Evolutionary conservation across 1,140 invertebrate genomes (phyloP).

Genomic region (Cheumatopsyche charites): DNA sequence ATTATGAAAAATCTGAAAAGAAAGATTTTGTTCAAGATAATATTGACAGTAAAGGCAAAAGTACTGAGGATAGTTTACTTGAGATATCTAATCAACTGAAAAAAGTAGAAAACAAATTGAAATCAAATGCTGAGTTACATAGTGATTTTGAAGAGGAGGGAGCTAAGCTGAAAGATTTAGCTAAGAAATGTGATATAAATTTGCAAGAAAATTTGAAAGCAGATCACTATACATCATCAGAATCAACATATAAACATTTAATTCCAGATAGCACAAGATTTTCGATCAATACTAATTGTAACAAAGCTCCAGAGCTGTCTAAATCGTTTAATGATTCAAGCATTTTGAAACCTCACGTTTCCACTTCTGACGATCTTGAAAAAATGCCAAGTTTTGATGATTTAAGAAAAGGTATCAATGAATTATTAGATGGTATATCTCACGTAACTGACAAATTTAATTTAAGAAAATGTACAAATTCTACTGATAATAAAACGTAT

Average conservation of each 20-base stretch:
- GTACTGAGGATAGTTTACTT: constrained; percentile 60
- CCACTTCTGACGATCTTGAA: constrained; percentile 54
- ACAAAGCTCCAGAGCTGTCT: background rate
- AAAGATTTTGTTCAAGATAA: background rate
- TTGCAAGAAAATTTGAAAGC: constrained; percentile 33
- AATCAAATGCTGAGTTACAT: constrained; percentile 58
- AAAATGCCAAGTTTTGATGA: constrained; percentile 61
- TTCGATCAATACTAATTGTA: background rate
- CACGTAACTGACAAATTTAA: constrained; percentile 60
- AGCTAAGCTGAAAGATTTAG: constrained; percentile 50
- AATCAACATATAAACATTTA: background rate
- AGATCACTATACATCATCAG: background rate
- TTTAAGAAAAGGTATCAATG: constrained; percentile 60
- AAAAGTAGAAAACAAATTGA: constrained; percentile 59
- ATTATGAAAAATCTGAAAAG: background rate
- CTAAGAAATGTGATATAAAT: constrained; percentile 45
- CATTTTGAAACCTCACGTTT: background rate
- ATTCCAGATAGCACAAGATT: background rate
- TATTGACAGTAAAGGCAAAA: constrained; percentile 48
- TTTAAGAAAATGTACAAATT: constrained; percentile 51
- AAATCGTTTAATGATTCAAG: background rate
- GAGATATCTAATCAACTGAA: constrained; percentile 59
- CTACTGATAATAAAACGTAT: constrained; percentile 9
- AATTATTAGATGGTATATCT: constrained; percentile 59
- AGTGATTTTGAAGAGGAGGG: constrained; percentile 55